These are phyloP conservation scores for Lamellibrachia luymesi DNA, from an alignment of 1,140 invertebrate species.

Conservation along the genomic window DNA sequence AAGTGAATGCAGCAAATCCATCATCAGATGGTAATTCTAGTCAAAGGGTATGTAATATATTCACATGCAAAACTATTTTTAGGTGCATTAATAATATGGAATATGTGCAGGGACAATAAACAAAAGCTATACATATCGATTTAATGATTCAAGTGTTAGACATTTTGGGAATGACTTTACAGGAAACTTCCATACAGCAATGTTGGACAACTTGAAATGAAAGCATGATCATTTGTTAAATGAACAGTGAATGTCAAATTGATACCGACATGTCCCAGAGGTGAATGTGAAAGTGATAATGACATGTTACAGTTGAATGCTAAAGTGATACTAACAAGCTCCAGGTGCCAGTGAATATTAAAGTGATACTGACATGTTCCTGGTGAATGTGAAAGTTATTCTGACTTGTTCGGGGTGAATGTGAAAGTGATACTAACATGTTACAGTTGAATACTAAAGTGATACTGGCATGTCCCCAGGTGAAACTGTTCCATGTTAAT, in stretches of 20 bases:
- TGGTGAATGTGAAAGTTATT: not conserved
- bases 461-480: not conserved
- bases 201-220: not conserved
- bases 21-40: not conserved
- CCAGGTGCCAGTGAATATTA: not conserved
- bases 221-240: not conserved
- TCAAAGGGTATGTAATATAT: not conserved
- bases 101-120: not conserved
- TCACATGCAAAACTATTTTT: not conserved
- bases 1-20: not conserved
- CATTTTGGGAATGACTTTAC: no score
- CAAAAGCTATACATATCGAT: not conserved
- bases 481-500: no score
- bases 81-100: not conserved
- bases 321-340: no score
- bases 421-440: not conserved
- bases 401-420: not conserved
- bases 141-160: not conserved
- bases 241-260: not conserved
- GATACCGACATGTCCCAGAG: not conserved
- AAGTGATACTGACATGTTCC: not conserved
- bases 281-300: not conserved
- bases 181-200: not conserved
- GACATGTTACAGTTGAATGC: not conserved
- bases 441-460: not conserved